These are phyloP conservation scores for Vombatus ursinus DNA, from an alignment of 2,113 vertebrate species.

Conservation along the genomic window DNA sequence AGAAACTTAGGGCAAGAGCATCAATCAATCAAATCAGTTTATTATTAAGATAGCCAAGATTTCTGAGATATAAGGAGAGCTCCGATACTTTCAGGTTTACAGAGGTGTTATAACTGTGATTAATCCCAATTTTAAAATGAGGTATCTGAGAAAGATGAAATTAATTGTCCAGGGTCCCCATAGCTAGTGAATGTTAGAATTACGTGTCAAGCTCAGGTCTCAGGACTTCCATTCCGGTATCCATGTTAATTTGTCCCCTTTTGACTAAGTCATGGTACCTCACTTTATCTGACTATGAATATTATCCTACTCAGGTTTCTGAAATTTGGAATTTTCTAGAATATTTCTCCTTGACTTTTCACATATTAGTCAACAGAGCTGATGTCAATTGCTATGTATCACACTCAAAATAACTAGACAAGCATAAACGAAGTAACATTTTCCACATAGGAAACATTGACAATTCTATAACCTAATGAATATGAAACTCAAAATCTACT, in stretches of 20 bases:
- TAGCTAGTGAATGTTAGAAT: neutral
- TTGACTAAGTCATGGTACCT: neutral
- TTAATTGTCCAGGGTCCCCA: neutral
- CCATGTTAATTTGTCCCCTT: neutral
- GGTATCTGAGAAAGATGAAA: neutral
- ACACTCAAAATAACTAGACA: neutral
- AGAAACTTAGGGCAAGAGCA: neutral
- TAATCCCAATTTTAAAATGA: no score
- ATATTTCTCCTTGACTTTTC: neutral
- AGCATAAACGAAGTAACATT: neutral
- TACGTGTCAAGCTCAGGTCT: neutral
- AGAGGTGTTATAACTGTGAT: no score
- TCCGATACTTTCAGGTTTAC: no score
- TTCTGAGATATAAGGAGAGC: neutral
- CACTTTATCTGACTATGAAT: neutral
- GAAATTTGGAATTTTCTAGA: neutral
- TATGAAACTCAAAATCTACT: neutral
- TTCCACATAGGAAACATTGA: neutral
- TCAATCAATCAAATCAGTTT: neutral
- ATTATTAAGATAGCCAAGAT: neutral
- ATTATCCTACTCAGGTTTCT: neutral
- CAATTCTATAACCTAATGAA: neutral
- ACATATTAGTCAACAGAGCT: neutral
- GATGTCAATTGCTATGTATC: neutral
- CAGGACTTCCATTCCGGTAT: neutral